Base-by-base conservation (phyloP, 2,888 invertebrate species). In the Melieria crassipennis region DNA sequence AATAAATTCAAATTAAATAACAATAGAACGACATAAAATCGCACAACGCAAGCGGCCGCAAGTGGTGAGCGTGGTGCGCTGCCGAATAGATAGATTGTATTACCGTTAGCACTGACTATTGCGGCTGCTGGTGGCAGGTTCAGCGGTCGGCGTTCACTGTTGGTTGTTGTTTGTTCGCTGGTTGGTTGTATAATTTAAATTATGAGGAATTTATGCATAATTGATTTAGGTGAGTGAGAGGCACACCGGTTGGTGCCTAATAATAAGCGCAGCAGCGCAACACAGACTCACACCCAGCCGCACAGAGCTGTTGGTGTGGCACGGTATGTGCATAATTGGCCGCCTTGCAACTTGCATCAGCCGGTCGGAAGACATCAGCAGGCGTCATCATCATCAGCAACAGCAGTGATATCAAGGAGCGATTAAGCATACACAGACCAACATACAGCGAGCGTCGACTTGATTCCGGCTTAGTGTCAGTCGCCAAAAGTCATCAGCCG, bases 131-230 rank as follows among this genome's bases (percentile, higher is more conserved):
- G 30, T 30, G 30, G 30, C 30, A 30, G 30, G 30, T 30, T 30
- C 30, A 30, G 30, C 3, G 2, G 30, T 30, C 30, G 30, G 30
- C 30, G 65, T 72, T 73, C 73, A 71, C 63, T 77, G 74, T 82
- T 82, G 82, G 83, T 83, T 81, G 78, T 75, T 71, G 71, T 78
- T 75, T 76, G 78, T 79, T 78, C 81, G 81, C 81, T 79, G 79
- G 65, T 72, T 68, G 65, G 71, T 61, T 71, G 75, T 76, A 76
- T 77, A 78, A 81, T 83, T 81, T 80, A 75, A 81, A 81, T 81
- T 79, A 83, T 81, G 81, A 79, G 79, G 75, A 81, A 78, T 82
- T 78, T 76, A 78, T 78, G 77, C 78, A 79, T 83, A 83, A 83
- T 82, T 83, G 81, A 79, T 82, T 82, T 80, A 80, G 79, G 79